Evolutionary conservation across 64 coral and sea anemone species (phyloP), one percentile per base, ranked within the genome.

Genomic region (Cladopsammia gracilis): DNA sequence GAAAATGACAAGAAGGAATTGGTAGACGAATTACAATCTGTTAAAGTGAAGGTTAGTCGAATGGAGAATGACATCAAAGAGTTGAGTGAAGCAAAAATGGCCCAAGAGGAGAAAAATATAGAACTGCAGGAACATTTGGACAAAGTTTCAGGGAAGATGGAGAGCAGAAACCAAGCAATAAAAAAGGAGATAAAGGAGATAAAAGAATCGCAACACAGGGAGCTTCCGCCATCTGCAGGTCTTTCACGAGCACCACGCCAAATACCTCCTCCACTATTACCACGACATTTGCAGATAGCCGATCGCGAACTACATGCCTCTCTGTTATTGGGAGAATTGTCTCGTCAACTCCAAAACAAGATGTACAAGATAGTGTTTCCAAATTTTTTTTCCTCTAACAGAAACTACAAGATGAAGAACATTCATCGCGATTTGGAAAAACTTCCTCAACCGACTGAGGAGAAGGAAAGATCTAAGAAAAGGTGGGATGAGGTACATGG

Each of bases 291-390:
- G 50, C 75, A 80, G 5, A 10, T 52, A 72, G 75, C 77, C 14
- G 67, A 58, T 69, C 51, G 51, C 9, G 62, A 83, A 20, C 20
- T 83, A 26, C 80, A 66, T 14, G 89, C 77, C 15, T 81, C 68
- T 10, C 25, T 78, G 23, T 19, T 64, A 23, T 43, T 90, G 22
- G 89, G 89, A 72, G 89, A 90, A 57, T 9, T 90, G 64, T 90
- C 64, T 49, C 50, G 47, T 1, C 89, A 90, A 43, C 8, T 90
- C 16, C 77, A 90, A 59, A 79, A 66, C 67, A 79, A 46, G 66
- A 53, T 90, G 60, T 90, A 90, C 64, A 82, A 90, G 52, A 57
- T 58, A 12, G 20, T 90, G 49, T 68, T 90, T 42, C 77, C 64
- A 6, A 79, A 80, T 22, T 81, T 20, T 23, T 90, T 81, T 25